A percentile compares a stretch with the other conserved stretches of the same genome.
These are phyloP conservation scores for Halcyon leucocephala DNA, from an alignment of 2,797 vertebrate genomes.

Conservation along the genomic window DNA sequence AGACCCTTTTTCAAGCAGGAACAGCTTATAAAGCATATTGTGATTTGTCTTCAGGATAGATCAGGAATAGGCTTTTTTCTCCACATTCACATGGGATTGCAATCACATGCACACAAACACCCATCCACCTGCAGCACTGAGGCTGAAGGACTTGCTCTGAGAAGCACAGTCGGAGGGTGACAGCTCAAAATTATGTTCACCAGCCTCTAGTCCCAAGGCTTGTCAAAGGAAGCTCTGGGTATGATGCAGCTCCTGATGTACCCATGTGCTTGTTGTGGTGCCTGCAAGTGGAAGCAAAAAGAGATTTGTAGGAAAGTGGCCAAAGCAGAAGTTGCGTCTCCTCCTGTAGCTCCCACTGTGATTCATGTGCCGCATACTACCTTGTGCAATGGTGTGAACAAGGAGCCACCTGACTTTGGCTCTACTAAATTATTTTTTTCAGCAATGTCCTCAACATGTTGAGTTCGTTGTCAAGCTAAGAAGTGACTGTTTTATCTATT, in stretches of 20 bases:
- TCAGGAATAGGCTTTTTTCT: background rate
- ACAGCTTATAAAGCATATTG: background rate
- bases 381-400: background rate
- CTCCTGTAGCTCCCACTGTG: background rate
- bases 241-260: background rate
- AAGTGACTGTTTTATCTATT: background rate
- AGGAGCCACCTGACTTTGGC: background rate
- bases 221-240: background rate
- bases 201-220: background rate
- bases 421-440: background rate
- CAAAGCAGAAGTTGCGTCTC: background rate
- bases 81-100: background rate
- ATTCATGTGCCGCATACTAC: background rate
- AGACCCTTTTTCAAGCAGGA: background rate
- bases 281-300: background rate
- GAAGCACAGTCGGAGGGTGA: background rate
- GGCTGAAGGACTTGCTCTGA: background rate
- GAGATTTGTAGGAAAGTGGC: background rate
- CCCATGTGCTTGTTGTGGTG: fast-evolving
- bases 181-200: background rate
- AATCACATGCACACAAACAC: fast-evolving
- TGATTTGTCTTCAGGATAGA: background rate
- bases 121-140: background rate
- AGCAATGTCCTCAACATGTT: background rate
- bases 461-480: background rate